Percentiles rank a stretch among this genome's conserved stretches.
phyloP scores from a whole-genome alignment of 2,113 vertebrate genomes.

The Salvator merianae region DNA sequence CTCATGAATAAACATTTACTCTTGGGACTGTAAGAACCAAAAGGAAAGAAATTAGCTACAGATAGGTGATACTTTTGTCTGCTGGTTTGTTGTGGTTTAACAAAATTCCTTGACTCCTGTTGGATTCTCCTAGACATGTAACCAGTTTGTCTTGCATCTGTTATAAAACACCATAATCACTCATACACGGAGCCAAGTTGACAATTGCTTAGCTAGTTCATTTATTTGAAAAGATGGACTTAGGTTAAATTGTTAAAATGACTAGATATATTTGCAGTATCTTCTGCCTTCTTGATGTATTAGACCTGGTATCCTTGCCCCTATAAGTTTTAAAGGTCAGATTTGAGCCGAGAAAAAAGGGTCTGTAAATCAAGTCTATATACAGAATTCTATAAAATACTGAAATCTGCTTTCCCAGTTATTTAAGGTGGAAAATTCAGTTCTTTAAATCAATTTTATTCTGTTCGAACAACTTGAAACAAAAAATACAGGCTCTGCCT shows the following conservation, averaged over 20 bases:
- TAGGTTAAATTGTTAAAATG: background rate
- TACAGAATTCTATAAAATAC: background rate
- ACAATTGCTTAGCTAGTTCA: background rate
- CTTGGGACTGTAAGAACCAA: background rate
- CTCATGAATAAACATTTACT: slow-evolving; percentile 18
- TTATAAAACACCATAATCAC: background rate
- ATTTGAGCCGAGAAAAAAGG: background rate
- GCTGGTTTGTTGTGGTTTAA: slow-evolving; percentile 5
- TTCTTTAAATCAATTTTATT: too few species aligned
- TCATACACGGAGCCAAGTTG: background rate
- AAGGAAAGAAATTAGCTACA: slow-evolving; percentile 2
- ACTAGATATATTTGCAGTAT: background rate
- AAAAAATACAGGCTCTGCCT: too few species aligned
- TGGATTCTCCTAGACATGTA: background rate
- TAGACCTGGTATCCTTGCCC: background rate
- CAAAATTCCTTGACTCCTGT: background rate
- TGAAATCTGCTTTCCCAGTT: background rate
- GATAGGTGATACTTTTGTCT: slow-evolving; percentile 10
- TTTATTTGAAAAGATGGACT: background rate
- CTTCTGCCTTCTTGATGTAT: background rate
- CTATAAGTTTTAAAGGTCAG: background rate
- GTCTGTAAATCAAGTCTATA: background rate
- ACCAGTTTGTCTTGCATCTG: background rate
- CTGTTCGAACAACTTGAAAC: too few species aligned
- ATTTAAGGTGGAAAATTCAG: background rate